Base-by-base conservation (phyloP, 2,113 vertebrate species). In the Corydoras sp. region DNA sequence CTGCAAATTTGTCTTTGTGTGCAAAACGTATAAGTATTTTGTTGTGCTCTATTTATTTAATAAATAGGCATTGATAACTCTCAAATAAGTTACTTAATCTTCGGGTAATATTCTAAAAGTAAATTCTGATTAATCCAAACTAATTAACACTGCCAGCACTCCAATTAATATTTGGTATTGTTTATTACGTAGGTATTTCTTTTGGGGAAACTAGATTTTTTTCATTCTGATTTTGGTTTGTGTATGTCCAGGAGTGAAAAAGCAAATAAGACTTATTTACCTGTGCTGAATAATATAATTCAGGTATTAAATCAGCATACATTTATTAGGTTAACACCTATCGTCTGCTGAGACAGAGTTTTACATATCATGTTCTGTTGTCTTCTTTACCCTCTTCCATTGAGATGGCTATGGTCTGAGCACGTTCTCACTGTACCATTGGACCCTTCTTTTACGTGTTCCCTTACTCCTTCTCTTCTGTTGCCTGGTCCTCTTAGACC, bases 401-500 rank as follows among this genome's bases (percentile, higher is more conserved):
- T 61, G 30, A 67, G 69, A 35, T 78, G 56, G 30, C 55, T 62
- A 24, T 9, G 13, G 32, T 65, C 65, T 71, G 58, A 65, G 29
- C 64, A 43, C 58, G 29, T 66, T 49, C 58, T 50, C 18, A 62
- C 55, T 13, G 5, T 48, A 55, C 70, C 13, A 29, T 64, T 51
- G 53, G 58, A 58, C 56, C 49, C 60, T 55, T 32, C 53, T 54
- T 18, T 65, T 48, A n/a, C 65, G 35, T 35, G 24, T 66, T 77
- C 60, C 67, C 29, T 62, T 48, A 56, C 66, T 66, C 67, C 62
- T 55, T 65, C 58, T 12, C 72, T 75, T 69, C 62, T 18, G 4
- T 43, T 29, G 68, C 75, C 58, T 71, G 62, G 54, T 72, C 72
- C 67, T 72, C 74, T 70, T 29, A 30, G 62, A 75, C 77, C 77